Conservation (phyloP, 2,797 vertebrate species). For the Amphiprion clarkii region DNA sequence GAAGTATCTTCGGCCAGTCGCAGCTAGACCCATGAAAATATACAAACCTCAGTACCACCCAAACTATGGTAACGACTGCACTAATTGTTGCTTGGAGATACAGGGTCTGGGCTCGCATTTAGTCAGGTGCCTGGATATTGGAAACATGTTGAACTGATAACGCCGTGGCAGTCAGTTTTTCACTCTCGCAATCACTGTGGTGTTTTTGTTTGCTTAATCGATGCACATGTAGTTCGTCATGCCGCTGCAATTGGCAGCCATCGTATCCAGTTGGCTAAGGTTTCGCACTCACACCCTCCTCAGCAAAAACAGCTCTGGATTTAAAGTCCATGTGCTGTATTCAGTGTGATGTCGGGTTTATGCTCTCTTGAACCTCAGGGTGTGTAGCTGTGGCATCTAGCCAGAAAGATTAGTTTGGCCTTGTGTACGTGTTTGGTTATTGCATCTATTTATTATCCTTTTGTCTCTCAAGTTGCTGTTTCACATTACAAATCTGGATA, state of each 20-base stretch:
- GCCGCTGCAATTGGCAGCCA: conserved; percentile 42
- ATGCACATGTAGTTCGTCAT: conserved; percentile 20
- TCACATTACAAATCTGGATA: conserved; percentile 35
- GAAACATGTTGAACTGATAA: conserved; percentile 66
- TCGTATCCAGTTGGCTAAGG: conserved; percentile 33
- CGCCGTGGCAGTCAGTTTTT: conserved; percentile 14
- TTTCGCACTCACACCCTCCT: conserved; percentile 7
- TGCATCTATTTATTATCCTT: conserved; percentile 16
- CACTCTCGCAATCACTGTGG: conserved; percentile 4
- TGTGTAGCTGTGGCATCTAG: background rate
- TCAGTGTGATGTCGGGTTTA: conserved; percentile 2
- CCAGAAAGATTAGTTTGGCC: conserved; percentile 26
- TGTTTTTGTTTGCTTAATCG: conserved; percentile 44
- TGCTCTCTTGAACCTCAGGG: conserved; percentile 14
- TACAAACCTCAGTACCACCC: conserved; percentile 44
- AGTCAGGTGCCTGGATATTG: conserved; percentile 58
- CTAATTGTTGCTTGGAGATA: conserved; percentile 54
- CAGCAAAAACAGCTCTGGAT: conserved; percentile 3
- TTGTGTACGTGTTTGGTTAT: conserved; percentile 46
- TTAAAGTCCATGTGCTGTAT: conserved; percentile 27
- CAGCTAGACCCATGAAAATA: conserved; percentile 65
- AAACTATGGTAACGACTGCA: conserved; percentile 25
- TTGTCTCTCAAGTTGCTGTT: background rate
- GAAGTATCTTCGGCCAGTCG: conserved; percentile 28
- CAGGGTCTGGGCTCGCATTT: conserved; percentile 29